Conservation (phyloP, 2,888 invertebrate species). For the Orthonychiurus folsomi region DNA sequence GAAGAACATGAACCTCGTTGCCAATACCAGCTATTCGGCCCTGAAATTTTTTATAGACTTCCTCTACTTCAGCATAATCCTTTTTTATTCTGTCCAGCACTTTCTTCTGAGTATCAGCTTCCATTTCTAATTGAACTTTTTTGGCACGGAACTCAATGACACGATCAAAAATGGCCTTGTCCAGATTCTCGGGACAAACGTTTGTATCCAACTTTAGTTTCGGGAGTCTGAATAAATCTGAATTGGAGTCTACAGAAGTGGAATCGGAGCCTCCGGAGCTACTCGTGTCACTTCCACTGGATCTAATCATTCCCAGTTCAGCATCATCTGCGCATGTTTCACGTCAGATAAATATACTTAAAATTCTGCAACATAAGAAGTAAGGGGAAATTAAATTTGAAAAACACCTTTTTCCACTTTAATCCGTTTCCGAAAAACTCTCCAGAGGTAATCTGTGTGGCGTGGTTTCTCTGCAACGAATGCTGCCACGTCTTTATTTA, state of each 20-base stretch:
- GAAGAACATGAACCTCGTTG: slow-evolving; percentile 36
- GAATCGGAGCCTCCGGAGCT: neutral
- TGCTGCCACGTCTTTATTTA: slow-evolving; percentile 53
- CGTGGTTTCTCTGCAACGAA: slow-evolving; percentile 58
- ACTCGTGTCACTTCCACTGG: slow-evolving; percentile 7
- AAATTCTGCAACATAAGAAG: too few relatives aligned
- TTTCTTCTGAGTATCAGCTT: slow-evolving; percentile 29
- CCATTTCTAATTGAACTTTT: slow-evolving; percentile 26
- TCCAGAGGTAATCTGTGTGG: slow-evolving; percentile 65
- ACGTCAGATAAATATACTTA: too few relatives aligned
- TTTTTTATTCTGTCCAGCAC: slow-evolving; percentile 24
- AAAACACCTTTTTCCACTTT: too few relatives aligned
- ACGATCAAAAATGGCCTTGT: slow-evolving; percentile 27
- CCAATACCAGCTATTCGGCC: slow-evolving; percentile 28
- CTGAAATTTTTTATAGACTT: slow-evolving; percentile 27
- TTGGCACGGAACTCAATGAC: slow-evolving; percentile 27
- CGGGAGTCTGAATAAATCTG: slow-evolving; percentile 32
- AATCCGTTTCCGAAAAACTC: slow-evolving; percentile 75
- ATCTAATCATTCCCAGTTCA: too few relatives aligned
- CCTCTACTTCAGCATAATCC: slow-evolving; percentile 25
- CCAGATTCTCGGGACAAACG: slow-evolving; percentile 34
- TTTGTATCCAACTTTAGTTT: slow-evolving; percentile 30
- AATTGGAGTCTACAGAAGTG: slow-evolving; percentile 27
- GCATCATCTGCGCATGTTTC: too few relatives aligned
- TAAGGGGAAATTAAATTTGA: too few relatives aligned